These are phyloP conservation scores for Artibeus jamaicensis DNA, from an alignment of 2,797 vertebrate species.

Conservation along the genomic window DNA sequence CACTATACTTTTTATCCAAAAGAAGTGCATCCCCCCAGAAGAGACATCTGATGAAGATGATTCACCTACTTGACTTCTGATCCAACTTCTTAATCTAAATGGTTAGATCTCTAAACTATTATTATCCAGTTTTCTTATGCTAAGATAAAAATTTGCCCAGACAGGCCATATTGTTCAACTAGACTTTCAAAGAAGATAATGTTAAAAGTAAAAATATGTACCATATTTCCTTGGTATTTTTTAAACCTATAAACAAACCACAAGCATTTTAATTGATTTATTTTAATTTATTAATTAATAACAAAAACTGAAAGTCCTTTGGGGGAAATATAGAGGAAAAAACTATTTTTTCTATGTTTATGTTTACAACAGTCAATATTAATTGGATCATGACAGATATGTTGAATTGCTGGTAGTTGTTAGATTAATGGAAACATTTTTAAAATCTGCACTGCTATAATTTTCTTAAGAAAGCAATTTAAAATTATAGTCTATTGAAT, in stretches of 20 bases:
- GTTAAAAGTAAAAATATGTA: not conserved
- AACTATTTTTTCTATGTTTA: not conserved
- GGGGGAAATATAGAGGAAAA: not conserved
- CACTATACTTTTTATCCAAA: not conserved
- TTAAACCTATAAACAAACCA: not conserved
- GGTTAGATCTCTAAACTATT: not conserved
- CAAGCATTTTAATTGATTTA: conserved; percentile 1
- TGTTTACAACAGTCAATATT: not conserved
- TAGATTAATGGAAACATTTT: conserved; percentile 11
- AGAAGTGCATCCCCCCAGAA: not conserved
- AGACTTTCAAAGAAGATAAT: conserved; percentile 2
- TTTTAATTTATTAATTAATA: not conserved
- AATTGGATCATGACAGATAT: not conserved
- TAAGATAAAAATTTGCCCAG: not conserved
- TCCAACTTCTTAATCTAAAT: not conserved
- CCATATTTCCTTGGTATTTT: not conserved
- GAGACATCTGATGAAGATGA: not conserved
- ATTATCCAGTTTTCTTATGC: not conserved
- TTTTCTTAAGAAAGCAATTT: conserved; percentile 2
- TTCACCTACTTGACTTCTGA: not conserved
- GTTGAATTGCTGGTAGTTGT: not conserved
- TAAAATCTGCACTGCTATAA: not conserved
- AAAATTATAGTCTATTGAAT: not conserved
- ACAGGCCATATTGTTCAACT: not conserved
- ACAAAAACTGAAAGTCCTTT: not conserved